phyloP scores from a whole-genome alignment of 2,113 vertebrate species.

The rabbit (Oryctolagus cuniculus) region DNA sequence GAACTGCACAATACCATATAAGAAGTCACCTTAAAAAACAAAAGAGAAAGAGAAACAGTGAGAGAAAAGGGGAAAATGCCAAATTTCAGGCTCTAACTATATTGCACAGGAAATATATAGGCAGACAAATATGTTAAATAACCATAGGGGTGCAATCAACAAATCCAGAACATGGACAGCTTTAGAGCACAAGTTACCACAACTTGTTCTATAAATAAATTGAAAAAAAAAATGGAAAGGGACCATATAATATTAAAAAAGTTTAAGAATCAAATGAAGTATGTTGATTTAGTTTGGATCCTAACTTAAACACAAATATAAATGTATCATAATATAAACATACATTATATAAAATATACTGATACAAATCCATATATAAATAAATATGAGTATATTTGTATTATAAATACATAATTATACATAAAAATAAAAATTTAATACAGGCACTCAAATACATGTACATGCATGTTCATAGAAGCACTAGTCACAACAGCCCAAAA shows the following conservation, averaged over 20 bases:
- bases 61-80: background rate
- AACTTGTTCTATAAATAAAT: background rate
- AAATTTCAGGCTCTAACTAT: background rate
- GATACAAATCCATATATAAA: background rate
- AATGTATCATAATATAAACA: too few species aligned
- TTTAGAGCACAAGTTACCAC: background rate
- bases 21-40: background rate
- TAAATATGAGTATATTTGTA: too few species aligned
- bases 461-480: background rate
- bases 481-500: background rate
- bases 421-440: background rate
- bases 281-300: background rate
- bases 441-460: background rate
- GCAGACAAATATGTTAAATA: background rate
- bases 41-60: background rate
- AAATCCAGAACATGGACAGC: background rate
- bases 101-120: background rate
- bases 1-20: background rate
- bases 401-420: background rate
- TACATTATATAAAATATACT: background rate
- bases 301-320: background rate
- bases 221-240: background rate
- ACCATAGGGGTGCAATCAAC: background rate
- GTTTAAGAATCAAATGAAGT: background rate
- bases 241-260: background rate